Base-by-base conservation (phyloP, 1,140 invertebrate genomes). In the Oreohelix idahoensis region DNA sequence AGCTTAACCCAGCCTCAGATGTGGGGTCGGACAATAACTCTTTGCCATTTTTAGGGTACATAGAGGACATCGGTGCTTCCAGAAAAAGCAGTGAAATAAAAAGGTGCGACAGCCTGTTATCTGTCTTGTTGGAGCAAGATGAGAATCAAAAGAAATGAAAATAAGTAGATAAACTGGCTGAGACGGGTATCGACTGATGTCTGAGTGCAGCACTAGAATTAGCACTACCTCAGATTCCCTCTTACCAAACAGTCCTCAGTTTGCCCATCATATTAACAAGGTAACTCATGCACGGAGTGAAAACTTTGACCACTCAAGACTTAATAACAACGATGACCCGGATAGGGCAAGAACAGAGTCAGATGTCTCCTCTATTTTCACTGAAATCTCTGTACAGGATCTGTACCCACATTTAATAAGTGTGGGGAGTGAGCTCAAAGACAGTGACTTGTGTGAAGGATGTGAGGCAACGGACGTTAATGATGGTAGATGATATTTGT, bases 361-460 rank as follows among this genome's bases (percentile, higher is more conserved):
- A 10, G 75, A 77, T 36, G 11, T 10, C 1, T 77, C 75, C 45
- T 79, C 78, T 66, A 35, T 23, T 2, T 79, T 66, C 78, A 79
- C 78, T 26, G 80, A 82, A n/a, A 58, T 82, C 35, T 82, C 80
- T 1, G 17, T 75, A 1, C 69, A 71, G 35, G 80, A 82, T 36
- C 5, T 82, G 0, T 82, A 49, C n/a, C 51, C 80, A 26, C 51
- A 82, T 39, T 42, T 81, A 10, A 42, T 51, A 0, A 38, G 45
- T 10, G 5, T 11, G 11, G 79, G 26, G 20, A 38, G 26, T 20
- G 11, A 35, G 23, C 38, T 53, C 5, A 77, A 77, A 36, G 71
- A 74, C 17, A 66, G 8, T 11, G 29, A 10, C 29, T 32, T 66
- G 63, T 35, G 20, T 58, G 53, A 23, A 10, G 23, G 53, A 23